Conservation (phyloP, 1,140 invertebrate species). For the Cyclargus thomasi region DNA sequence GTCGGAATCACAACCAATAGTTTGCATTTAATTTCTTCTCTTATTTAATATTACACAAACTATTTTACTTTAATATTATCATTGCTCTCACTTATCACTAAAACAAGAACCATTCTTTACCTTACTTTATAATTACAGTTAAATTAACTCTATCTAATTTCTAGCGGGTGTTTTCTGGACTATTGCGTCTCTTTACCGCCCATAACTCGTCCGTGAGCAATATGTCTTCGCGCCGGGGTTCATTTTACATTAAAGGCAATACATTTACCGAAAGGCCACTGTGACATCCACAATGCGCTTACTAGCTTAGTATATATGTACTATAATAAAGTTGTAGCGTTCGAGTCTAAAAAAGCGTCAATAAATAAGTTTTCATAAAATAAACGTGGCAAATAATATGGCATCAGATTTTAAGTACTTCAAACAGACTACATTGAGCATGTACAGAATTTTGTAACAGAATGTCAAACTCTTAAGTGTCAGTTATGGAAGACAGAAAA, state of each 20-base stretch:
- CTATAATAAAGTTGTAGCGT: constrained; percentile 36
- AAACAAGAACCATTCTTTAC: constrained; percentile 74
- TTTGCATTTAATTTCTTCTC: constrained; percentile 74
- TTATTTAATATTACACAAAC: constrained; percentile 72
- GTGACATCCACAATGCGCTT: constrained; percentile 65
- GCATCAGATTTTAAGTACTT: constrained; percentile 74
- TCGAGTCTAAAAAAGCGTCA: constrained; percentile 51
- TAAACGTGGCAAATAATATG: constrained; percentile 73
- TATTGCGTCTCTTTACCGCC: constrained; percentile 39
- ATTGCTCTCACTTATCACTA: constrained; percentile 72
- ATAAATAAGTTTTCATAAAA: constrained; percentile 67
- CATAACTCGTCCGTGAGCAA: constrained; percentile 34
- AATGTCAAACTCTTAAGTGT: constrained; percentile 33
- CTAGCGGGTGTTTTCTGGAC: constrained; percentile 70
- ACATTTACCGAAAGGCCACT: constrained; percentile 56
- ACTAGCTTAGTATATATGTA: constrained; percentile 62
- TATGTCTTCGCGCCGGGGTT: constrained; percentile 37
- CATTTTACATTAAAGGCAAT: constrained; percentile 60
- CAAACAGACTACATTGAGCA: constrained; percentile 49
- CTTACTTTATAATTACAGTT: constrained; percentile 72
- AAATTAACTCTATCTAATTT: constrained; percentile 73
- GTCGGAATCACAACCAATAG: constrained; percentile 75
- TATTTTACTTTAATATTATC: constrained; percentile 57
- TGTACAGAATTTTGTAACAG: constrained; percentile 28
- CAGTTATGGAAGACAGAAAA: constrained; percentile 70